Evolutionary conservation across 2,797 vertebrate genomes (phyloP).

Genomic region (Ceryle rudis): DNA sequence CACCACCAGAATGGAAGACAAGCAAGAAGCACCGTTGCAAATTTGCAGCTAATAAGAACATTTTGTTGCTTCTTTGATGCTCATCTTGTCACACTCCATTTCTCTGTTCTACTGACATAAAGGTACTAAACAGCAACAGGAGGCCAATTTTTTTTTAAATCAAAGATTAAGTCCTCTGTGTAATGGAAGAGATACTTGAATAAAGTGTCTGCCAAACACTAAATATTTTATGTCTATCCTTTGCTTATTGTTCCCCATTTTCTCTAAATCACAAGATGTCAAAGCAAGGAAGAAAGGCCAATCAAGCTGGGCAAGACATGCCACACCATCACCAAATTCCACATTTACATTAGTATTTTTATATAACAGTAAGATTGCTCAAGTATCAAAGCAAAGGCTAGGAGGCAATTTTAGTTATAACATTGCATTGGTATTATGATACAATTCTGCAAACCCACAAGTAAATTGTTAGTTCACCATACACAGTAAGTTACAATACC

Average conservation of each 20-base stretch:
- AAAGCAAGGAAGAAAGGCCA: not conserved
- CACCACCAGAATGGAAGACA: not conserved
- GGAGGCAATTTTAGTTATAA: slow-evolving; percentile 27
- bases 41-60: not conserved
- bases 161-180: not conserved
- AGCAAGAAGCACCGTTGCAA: not conserved
- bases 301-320: not conserved
- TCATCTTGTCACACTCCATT: not conserved
- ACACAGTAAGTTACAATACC: slow-evolving; percentile 91
- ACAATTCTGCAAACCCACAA: slow-evolving; percentile 57
- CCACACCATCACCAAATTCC: not conserved
- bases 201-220: not conserved
- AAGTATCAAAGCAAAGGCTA: slow-evolving; percentile 11
- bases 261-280: not conserved
- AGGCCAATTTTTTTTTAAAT: not conserved
- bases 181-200: not conserved
- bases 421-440: slow-evolving; percentile 16
- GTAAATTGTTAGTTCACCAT: slow-evolving; percentile 72
- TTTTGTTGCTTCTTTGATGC: not conserved
- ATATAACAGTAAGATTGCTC: not conserved
- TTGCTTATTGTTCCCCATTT: not conserved
- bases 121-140: not conserved
- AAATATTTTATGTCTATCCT: not conserved
- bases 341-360: not conserved
- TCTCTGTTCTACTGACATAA: not conserved